Base-by-base conservation (phyloP, 2,888 invertebrate species). In the Pollenia griseotomentosa region DNA sequence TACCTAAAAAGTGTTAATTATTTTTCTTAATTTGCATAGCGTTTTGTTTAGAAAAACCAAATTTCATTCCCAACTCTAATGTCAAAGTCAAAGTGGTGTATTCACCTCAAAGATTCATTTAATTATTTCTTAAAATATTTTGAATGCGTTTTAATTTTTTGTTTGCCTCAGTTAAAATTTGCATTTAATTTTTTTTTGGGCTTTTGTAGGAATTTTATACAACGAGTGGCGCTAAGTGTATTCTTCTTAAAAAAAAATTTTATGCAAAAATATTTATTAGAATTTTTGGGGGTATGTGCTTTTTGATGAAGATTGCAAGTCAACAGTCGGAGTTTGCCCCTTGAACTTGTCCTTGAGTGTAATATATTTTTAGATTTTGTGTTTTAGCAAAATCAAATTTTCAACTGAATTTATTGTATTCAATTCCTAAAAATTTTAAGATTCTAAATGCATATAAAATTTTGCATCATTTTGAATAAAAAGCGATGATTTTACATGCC, bases 1-100 rank as follows among this genome's bases (percentile, higher is more conserved):
- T 10, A 16, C 6, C 14, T 23, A 51, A 42, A 63, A 19, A 16
- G 16, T 57, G 1, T 57, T 12, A 48, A 16, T 55, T 55, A 10
- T 23, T 51, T 42, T 57, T 59, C 9, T 6, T 42, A 19, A 53
- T 51, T 65, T 44, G 42, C 40, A 63, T 65, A 8, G 9, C 16
- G 40, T 12, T 19, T 59, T 33, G 12, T 12, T 11, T 44, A 63
- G 44, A 53, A 42, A 66, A 33, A 63, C 44, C 8, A 10, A 19
- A 70, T 75, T 51, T 46, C 55, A 75, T 74, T 71, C 48, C 33
- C 55, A 53, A 51, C 55, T 51, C 82, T 61, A 82, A 68, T 78
- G 53, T 82, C 81, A 85, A 78, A 77, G 81, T 19, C 85, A 85
- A 85, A 55, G 42, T 14, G 19, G 78, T 33, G 42, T 78, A 86